Evolutionary conservation across 37 sponge, comb jelly and placozoan genomes (phyloP), one percentile per base, ranked within the genome.

Genomic region (Chondrilla cf. caribensis): DNA sequence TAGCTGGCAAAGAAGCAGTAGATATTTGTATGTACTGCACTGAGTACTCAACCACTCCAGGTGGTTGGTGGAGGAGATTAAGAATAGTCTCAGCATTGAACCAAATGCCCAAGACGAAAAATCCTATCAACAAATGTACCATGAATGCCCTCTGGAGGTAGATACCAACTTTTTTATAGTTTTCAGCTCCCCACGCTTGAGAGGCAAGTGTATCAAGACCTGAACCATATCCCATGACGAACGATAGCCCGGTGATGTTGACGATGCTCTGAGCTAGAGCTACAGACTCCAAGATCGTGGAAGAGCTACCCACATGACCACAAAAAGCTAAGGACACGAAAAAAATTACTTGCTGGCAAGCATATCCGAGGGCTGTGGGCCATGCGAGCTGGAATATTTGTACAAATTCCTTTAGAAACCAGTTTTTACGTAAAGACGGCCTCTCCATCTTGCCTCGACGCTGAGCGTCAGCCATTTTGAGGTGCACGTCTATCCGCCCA

Each of bases 131-230:
- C 2, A 25, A 0, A n/a, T 77, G 57, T 40, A 89, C 82, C 43
- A 85, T 37, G 15, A 89, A 75, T 77, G 87, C 86, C 72, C 86
- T 58, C 55, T 92, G 92, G 2, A 85, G 60, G 44, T 83, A 32
- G 9, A 83, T n/a, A 35, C 92, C 92, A 32, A 92, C 89, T 65
- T 85, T 58, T 39, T 86, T 92, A 68, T 83, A 92, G 65, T 88
- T 92, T 37, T 85, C 83, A 66, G 59, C 70, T 0, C 92, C 92
- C 82, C 72, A 92, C 26, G 79, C 78, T 86, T 92, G 54, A 6
- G 58, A 41, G 28, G 38, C 44, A 70, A 89, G 58, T 8, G 89
- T 89, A 62, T 41, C 31, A 6, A 71, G 21, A 21, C 43, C 76
- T 0, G 76, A 37, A 1, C 44, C 44, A 32, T 40, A 43, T 37